Conservation (phyloP, 2,113 vertebrate species). For the Scomber scombrus region DNA sequence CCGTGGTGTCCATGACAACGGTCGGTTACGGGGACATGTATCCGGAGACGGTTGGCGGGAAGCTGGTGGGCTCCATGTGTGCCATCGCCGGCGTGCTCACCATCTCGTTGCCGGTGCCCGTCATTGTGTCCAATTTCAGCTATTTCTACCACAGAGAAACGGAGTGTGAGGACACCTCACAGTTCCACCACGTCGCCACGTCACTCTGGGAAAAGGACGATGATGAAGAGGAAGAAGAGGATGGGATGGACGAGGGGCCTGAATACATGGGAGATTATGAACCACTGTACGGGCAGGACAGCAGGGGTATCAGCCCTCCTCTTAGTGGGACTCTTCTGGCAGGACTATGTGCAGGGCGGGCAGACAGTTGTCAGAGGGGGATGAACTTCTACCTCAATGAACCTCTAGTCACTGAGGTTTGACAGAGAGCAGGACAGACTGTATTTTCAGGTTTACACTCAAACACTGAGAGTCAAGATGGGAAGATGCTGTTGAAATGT, state of each 20-base stretch:
- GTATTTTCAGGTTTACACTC: not conserved
- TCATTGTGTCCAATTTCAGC: constrained; percentile 97
- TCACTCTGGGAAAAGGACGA: constrained; percentile 84
- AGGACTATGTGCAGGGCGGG: constrained; percentile 66
- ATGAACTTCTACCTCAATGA: constrained; percentile 68
- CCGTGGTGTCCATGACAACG: constrained; percentile 94
- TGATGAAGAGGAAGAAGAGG: constrained; percentile 55
- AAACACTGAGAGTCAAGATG: not conserved
- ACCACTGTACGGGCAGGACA: constrained; percentile 64
- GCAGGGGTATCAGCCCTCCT: constrained; percentile 64
- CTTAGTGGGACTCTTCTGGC: constrained; percentile 77
- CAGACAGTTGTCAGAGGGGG: constrained; percentile 58
- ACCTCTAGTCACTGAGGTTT: constrained; percentile 91
- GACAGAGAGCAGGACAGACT: constrained; percentile 38
- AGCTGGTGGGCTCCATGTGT: constrained; percentile 94
- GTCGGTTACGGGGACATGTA: constrained; percentile 96
- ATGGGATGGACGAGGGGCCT: constrained; percentile 53
- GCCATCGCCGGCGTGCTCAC: constrained; percentile 95
- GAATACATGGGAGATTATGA: constrained; percentile 51
- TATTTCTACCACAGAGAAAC: constrained; percentile 94
- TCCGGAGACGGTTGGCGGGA: constrained; percentile 91
- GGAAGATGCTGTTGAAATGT: not conserved
- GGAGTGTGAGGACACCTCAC: constrained; percentile 86
- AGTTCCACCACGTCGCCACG: constrained; percentile 86
- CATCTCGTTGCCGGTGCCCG: constrained; percentile 93